phyloP scores from a whole-genome alignment of 1,140 invertebrate species.

The Anastrepha ludens region DNA sequence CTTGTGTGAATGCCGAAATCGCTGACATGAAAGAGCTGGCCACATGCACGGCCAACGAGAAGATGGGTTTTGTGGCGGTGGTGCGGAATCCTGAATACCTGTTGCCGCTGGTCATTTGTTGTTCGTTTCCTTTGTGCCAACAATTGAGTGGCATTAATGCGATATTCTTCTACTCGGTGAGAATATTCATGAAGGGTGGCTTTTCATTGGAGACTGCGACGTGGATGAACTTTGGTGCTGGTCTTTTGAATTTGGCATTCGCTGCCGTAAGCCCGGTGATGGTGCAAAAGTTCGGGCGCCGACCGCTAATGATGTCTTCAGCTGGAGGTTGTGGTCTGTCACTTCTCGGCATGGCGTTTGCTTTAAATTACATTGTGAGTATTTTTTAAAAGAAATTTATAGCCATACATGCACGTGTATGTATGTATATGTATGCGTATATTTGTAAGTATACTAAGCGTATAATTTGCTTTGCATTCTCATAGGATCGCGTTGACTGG shows the following conservation, averaged over 20 bases:
- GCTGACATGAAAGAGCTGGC: slow-evolving; percentile 67
- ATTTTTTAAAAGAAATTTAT: no score
- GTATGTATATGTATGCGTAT: neutral
- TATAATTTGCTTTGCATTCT: neutral
- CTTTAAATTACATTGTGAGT: slow-evolving; percentile 78
- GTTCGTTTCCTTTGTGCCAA: slow-evolving; percentile 85
- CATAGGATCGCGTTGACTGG: slow-evolving; percentile 75
- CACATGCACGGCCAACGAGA: slow-evolving; percentile 60
- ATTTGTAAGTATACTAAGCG: neutral
- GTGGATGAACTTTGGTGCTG: slow-evolving; percentile 81
- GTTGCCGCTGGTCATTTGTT: slow-evolving; percentile 83
- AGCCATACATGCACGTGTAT: neutral
- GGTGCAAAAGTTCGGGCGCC: slow-evolving; percentile 77
- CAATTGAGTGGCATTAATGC: slow-evolving; percentile 91
- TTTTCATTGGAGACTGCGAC: slow-evolving; percentile 76
- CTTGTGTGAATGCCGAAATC: slow-evolving; percentile 74
- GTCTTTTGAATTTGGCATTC: slow-evolving; percentile 80
- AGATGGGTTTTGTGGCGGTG: slow-evolving; percentile 76
- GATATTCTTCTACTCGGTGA: slow-evolving; percentile 85
- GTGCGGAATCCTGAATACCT: slow-evolving; percentile 76
- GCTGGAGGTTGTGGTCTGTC: slow-evolving; percentile 74
- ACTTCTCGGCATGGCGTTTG: slow-evolving; percentile 76
- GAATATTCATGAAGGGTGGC: slow-evolving; percentile 80
- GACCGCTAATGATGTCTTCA: slow-evolving; percentile 77
- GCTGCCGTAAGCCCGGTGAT: slow-evolving; percentile 78